Conservation (phyloP, 2,888 invertebrate genomes). For the Cryptocephalus primarius region DNA sequence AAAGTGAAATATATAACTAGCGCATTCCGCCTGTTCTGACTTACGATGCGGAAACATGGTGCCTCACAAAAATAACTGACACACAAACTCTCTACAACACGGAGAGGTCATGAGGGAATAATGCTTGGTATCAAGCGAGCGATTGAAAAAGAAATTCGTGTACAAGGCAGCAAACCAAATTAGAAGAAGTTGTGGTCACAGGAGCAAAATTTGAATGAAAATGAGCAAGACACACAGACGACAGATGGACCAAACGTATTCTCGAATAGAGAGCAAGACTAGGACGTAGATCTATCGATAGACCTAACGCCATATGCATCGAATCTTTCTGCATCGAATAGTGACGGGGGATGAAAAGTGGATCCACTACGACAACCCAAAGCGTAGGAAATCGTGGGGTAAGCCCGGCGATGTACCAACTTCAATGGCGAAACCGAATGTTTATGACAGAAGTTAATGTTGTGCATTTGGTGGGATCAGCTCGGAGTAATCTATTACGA, state of each 20-base stretch:
- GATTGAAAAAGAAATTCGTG: neutral
- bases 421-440: too few species aligned
- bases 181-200: neutral
- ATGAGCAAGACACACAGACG: neutral
- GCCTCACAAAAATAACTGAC: neutral
- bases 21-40: neutral
- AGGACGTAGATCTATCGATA: too few species aligned
- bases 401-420: too few species aligned
- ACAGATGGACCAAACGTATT: neutral
- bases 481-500: too few species aligned
- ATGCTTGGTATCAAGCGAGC: neutral
- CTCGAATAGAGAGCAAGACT: too few species aligned
- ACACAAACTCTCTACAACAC: neutral
- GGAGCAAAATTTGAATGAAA: neutral
- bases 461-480: too few species aligned
- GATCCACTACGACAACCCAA: too few species aligned
- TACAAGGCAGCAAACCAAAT: neutral
- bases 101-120: neutral
- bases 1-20: neutral
- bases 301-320: too few species aligned
- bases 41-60: neutral
- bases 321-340: too few species aligned
- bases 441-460: too few species aligned
- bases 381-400: too few species aligned
- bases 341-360: too few species aligned